Percentiles rank a stretch among this genome's conserved stretches.
These are phyloP conservation scores for Dicycla oo DNA, from an alignment of 2,888 invertebrate genomes.

Conservation along the genomic window DNA sequence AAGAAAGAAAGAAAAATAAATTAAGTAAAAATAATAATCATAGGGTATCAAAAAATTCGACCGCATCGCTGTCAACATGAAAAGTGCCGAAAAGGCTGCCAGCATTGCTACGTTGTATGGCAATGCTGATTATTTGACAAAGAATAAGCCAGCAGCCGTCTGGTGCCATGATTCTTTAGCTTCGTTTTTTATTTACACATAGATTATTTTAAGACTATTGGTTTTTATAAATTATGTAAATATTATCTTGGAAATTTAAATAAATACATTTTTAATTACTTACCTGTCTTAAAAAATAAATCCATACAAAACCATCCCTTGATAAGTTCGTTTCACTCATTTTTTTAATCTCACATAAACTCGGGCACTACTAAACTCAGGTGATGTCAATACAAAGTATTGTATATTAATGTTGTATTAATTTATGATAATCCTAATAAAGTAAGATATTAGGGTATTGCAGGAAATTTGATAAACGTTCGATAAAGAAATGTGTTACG, in stretches of 20 bases:
- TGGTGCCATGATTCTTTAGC: too few relatives aligned
- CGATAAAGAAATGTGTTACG: neutral
- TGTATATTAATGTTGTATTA: neutral
- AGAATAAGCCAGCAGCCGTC: too few relatives aligned
- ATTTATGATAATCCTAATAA: neutral
- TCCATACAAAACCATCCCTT: conserved; percentile 20
- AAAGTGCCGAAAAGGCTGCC: too few relatives aligned
- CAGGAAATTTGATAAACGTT: neutral
- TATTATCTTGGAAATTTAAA: neutral
- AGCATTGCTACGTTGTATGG: too few relatives aligned
- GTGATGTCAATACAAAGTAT: neutral
- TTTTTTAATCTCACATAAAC: neutral
- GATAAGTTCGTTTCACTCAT: conserved; percentile 12
- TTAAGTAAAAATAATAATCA: too few relatives aligned
- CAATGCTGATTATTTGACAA: too few relatives aligned
- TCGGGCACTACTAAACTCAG: neutral
- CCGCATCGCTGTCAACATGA: too few relatives aligned
- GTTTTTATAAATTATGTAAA: neutral
- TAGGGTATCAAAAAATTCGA: too few relatives aligned
- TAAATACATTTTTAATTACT: neutral
- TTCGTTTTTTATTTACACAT: neutral
- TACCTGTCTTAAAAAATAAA: conserved; percentile 43
- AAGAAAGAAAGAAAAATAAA: too few relatives aligned
- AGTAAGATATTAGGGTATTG: conserved; percentile 20
- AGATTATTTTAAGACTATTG: neutral